These are phyloP conservation scores for Plutella xylostella DNA, from an alignment of 2,888 invertebrate species.

Conservation along the genomic window DNA sequence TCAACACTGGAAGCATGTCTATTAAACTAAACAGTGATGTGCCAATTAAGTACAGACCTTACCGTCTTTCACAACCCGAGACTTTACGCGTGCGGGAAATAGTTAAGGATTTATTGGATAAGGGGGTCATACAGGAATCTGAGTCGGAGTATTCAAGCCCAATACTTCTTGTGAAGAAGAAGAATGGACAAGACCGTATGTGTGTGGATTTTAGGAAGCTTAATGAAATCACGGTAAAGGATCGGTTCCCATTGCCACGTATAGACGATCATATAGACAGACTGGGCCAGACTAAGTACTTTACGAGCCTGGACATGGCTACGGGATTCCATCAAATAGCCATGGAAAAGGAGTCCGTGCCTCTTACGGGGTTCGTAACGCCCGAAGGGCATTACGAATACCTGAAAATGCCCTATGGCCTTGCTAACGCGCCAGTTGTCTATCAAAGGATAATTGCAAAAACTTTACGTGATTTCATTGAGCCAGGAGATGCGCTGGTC, in stretches of 20 bases:
- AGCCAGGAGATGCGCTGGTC: conserved; percentile 4
- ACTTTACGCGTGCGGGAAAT: conserved; percentile 16
- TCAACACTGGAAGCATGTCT: no score
- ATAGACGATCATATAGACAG: conserved; percentile 12
- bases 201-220: conserved; percentile 22
- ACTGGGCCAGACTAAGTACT: background rate
- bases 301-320: conserved; percentile 1
- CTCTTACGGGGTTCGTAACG: conserved; percentile 1
- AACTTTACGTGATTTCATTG: conserved; percentile 4
- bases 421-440: conserved; percentile 12
- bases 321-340: conserved; percentile 4
- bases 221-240: conserved; percentile 20
- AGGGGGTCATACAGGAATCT: no score
- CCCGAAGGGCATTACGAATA: no score
- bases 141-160: no score
- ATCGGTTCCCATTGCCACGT: conserved; percentile 6
- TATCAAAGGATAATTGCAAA: conserved; percentile 10
- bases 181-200: conserved; percentile 18
- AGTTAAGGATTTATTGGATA: conserved; percentile 16
- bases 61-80: conserved; percentile 16
- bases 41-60: conserved; percentile 19
- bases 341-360: background rate
- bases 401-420: no score
- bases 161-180: conserved; percentile 19
- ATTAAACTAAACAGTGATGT: conserved; percentile 16